Evolutionary conservation across 1,140 invertebrate genomes (phyloP), one percentile per base, ranked within the genome.

Genomic region (Leucophenga varia): DNA sequence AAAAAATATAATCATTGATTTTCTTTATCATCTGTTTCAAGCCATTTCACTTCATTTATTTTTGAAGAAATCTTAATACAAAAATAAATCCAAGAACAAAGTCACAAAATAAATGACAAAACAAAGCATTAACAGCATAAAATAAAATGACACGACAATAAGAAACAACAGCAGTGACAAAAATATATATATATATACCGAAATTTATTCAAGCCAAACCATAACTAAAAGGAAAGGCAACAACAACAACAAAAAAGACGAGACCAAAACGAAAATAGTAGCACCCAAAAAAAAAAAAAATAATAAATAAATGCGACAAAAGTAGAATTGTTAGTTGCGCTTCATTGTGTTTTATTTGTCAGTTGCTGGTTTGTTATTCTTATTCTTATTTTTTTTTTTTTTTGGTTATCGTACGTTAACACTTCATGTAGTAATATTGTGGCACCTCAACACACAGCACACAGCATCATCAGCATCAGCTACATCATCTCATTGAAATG

Each of bases 301-400:
- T n/a, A n/a, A n/a, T n/a, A n/a, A n/a, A n/a, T n/a, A n/a, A n/a
- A n/a, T n/a, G n/a, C n/a, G n/a, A n/a, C n/a, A n/a, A n/a, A n/a
- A n/a, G 5, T 25, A 25, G 22, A 25, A 25, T 25, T 25, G 22
- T 63, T 63, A 67, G 59, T 58, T 63, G 59, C 49, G 59, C 55
- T 67, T 61, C 57, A 67, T 67, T 67, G 63, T 59, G 63, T 65
- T 67, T 67, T 61, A 63, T 63, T 67, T 58, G 59, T 32, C 54
- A 47, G n/a, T 37, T 22, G 31, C 31, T 34, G 12, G 17, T n/a
- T 12, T 20, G 14, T 35, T 40, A 14, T 30, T 22, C 14, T 30
- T 43, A 14, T 13, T 43, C 44, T 19, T 25, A 36, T 28, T 25
- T 19, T 19, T 17, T 4, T 37, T 3, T 10, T 16, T 37, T 13